phyloP scores from a whole-genome alignment of 2,888 invertebrate species.

The Caenorhabditis sp. region DNA sequence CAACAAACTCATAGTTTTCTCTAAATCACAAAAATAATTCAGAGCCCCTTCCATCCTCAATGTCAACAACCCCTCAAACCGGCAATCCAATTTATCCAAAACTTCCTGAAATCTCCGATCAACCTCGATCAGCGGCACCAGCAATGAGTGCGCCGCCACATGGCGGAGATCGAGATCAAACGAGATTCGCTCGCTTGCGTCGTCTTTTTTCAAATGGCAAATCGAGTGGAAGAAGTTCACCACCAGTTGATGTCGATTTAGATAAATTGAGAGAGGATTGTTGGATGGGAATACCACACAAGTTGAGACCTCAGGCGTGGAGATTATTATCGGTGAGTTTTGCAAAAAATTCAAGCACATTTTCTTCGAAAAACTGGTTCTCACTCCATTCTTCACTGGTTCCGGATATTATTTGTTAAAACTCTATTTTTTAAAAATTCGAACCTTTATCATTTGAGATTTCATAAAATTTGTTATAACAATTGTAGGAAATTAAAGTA shows the following conservation, averaged over 20 bases:
- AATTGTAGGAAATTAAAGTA: too few relatives aligned
- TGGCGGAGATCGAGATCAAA: conserved; percentile 51
- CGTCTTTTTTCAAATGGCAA: conserved; percentile 48
- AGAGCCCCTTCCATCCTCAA: conserved; percentile 51
- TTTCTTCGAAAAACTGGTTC: too few relatives aligned
- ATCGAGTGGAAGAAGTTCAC: conserved; percentile 43
- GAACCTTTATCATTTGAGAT: not conserved
- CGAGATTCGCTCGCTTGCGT: conserved; percentile 52
- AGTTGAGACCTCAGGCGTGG: conserved; percentile 81
- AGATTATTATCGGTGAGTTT: conserved; percentile 78
- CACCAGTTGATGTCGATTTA: conserved; percentile 54
- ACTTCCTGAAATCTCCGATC: conserved; percentile 54
- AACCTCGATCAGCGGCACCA: conserved; percentile 34
- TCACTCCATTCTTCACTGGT: too few relatives aligned
- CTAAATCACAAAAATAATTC: too few relatives aligned
- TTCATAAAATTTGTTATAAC: too few relatives aligned
- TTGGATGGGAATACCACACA: conserved; percentile 95
- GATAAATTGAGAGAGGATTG: conserved; percentile 70
- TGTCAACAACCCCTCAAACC: conserved; percentile 35
- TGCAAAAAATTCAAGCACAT: too few relatives aligned
- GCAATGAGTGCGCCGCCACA: conserved; percentile 39
- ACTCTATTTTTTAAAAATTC: too few relatives aligned
- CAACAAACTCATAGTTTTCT: not conserved
- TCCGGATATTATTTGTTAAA: too few relatives aligned
- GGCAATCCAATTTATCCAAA: conserved; percentile 55